Percentiles rank a stretch among this genome's conserved stretches.
Conservation (phyloP, 2,888 invertebrate genomes). For the Zygogramma bicolorata region DNA sequence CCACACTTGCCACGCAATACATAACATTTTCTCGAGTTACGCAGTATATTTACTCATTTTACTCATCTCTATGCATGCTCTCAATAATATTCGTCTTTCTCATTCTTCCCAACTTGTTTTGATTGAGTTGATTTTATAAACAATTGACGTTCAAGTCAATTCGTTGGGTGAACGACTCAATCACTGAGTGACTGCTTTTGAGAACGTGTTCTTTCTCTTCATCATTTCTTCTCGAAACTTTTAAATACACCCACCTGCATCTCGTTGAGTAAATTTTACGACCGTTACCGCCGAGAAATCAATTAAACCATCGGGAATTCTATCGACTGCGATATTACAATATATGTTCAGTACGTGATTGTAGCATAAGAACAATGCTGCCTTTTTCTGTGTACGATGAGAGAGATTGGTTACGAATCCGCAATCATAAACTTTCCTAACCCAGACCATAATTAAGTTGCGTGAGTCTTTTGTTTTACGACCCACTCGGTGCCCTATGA, state of each 20-base stretch:
- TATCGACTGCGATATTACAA: conserved; percentile 4
- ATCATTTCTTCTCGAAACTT: background rate
- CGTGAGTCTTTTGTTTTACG: conserved; percentile 23
- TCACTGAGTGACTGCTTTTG: background rate
- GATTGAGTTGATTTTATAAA: too few relatives aligned
- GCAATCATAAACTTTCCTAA: conserved; percentile 9
- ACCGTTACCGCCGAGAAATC: background rate
- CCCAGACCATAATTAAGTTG: conserved; percentile 14
- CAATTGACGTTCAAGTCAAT: too few relatives aligned
- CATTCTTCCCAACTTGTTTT: too few relatives aligned
- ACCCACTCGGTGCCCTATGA: conserved; percentile 19
- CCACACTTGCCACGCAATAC: too few relatives aligned
- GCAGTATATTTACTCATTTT: too few relatives aligned
- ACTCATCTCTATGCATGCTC: too few relatives aligned
- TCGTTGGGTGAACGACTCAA: too few relatives aligned
- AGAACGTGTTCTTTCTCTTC: background rate
- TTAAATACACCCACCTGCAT: conserved; percentile 3
- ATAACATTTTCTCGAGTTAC: too few relatives aligned
- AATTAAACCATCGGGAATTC: conserved; percentile 2
- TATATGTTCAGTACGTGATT: conserved; percentile 8
- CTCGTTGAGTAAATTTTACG: conserved; percentile 1
- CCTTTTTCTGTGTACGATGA: background rate
- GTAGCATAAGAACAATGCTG: background rate
- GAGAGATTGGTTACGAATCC: background rate
- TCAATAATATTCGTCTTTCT: too few relatives aligned